phyloP scores from a whole-genome alignment of 2,888 invertebrate genomes.

The Cenopis cana region DNA sequence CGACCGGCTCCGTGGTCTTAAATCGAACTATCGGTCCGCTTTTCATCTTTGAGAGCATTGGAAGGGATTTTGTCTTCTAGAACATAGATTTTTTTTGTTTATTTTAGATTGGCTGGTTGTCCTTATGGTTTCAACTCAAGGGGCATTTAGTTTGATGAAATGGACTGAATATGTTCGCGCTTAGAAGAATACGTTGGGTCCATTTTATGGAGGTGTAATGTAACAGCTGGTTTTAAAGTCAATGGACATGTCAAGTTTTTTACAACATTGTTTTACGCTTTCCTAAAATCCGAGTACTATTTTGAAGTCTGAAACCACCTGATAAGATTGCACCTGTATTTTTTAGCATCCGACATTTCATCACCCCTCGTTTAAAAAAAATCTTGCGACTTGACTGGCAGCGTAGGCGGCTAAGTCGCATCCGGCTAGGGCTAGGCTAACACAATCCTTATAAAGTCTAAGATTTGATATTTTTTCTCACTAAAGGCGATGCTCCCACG shows the following conservation, averaged over 20 bases:
- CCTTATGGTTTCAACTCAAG: conserved; percentile 63
- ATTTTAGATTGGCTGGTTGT: conserved; percentile 69
- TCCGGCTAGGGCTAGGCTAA: conserved; percentile 24
- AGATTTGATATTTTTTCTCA: conserved; percentile 67
- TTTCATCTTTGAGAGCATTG: conserved; percentile 16
- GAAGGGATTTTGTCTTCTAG: conserved; percentile 46
- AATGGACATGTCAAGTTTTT: not conserved
- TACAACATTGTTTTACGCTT: not conserved
- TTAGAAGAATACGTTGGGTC: conserved; percentile 34
- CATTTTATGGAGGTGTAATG: conserved; percentile 33
- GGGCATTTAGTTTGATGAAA: conserved; percentile 64
- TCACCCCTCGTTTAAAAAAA: conserved; percentile 52
- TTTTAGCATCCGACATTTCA: conserved; percentile 72
- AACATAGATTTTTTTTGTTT: conserved; percentile 55
- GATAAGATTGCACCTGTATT: conserved; percentile 42
- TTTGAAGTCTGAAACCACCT: conserved; percentile 36
- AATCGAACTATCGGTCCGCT: conserved; percentile 23
- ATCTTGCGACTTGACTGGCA: conserved; percentile 18
- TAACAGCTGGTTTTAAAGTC: conserved; percentile 36
- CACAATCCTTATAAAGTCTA: conserved; percentile 34
- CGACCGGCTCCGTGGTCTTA: conserved; percentile 22
- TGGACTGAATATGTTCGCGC: conserved; percentile 52
- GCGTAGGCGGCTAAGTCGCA: conserved; percentile 47
- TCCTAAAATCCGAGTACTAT: conserved; percentile 10
- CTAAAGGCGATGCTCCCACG: conserved; percentile 92